Evolutionary conservation across 2,888 invertebrate genomes (phyloP), one percentile per base, ranked within the genome.

Genomic region (Scelioninae gen. 2): DNA sequence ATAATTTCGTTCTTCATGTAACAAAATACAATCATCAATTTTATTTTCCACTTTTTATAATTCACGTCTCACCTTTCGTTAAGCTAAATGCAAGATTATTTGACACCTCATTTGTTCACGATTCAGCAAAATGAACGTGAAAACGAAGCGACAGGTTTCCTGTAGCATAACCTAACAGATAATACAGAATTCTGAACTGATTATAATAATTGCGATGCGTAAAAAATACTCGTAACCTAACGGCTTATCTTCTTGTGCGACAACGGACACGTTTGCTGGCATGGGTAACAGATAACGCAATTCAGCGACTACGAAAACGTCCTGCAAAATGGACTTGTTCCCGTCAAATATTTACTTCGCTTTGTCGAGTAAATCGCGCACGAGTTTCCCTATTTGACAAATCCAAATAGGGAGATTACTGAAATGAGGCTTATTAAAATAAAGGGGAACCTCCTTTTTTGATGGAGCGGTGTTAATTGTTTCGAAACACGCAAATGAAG

Each of bases 181-280:
- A 68, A 52, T 58, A 22, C 22, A 22, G 22, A 60, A 60, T 45
- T 28, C 35, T 18, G 53, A 52, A 31, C 37, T 45, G 58, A 22
- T 48, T 53, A 57, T 25, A 50, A 43, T 58, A 65, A 57, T 67
- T 52, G 28, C 31, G 43, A 73, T 16, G 57, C 71, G 63, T 57
- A 60, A 39, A 63, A 68, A 52, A 46, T 45, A 71, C 45, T 13
- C 45, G 22, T 18, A 52, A 28, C 25, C 2, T 9, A n/a, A 25
- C 16, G 19, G 57, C 52, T 73, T 68, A 73, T 73, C 68, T 63
- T 18, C 19, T 10, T 6, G 35, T 46, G 41, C 46, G 67, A 68
- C 68, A 71, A 15, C 39, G 22, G 43, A 72, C 53, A 63, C 61
- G 61, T 60, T 48, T 52, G 25, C 31, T 15, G 9, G 19, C 33